Base-by-base conservation (phyloP, 1,140 invertebrate species). In the Drosophila truncata region DNA sequence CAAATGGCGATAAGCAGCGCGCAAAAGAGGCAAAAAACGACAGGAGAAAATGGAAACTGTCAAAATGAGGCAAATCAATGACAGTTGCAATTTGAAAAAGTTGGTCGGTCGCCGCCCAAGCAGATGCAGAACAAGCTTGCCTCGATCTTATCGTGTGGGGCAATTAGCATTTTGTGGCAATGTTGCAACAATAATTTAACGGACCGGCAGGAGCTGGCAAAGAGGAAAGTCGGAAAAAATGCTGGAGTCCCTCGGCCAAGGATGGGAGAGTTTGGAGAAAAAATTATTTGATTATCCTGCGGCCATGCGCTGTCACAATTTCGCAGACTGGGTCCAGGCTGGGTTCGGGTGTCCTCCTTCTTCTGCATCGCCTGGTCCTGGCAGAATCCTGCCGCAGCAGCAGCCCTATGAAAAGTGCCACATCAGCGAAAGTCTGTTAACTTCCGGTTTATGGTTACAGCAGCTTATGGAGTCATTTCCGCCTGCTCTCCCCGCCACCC, bases 281-380 rank as follows among this genome's bases (percentile, higher is more conserved):
- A 90, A 90, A 88, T 90, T 90, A 90, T 90, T 90, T 90, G 85
- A 90, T 90, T 90, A 90, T 90, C 85, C 85, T 90, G 85, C 85
- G 85, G 85, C 85, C 86, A 90, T 85, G 85, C 86, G 82, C 78
- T 90, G 85, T 90, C 85, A 90, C 85, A 90, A 90, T 90, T 90
- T 90, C 50, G 71, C 82, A 90, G 85, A 90, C 85, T 47, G 31
- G 46, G 52, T 29, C 60, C 52, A 41, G 66, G 37, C 42, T 16
- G 64, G 29, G 60, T 18, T 33, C 44, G 44, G 18, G 67, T 52
- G 55, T 61, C 52, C 64, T 23, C 11, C 25, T 25, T 55, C 31
- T 54, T 35, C 16, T 10, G 18, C 41, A 44, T 50, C 39, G 41
- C 39, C 27, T n/a, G 42, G 54, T 31, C 62, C 52, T 20, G 50